phyloP scores from a whole-genome alignment of 2,797 vertebrate species.

The Sebastes paucispinis region DNA sequence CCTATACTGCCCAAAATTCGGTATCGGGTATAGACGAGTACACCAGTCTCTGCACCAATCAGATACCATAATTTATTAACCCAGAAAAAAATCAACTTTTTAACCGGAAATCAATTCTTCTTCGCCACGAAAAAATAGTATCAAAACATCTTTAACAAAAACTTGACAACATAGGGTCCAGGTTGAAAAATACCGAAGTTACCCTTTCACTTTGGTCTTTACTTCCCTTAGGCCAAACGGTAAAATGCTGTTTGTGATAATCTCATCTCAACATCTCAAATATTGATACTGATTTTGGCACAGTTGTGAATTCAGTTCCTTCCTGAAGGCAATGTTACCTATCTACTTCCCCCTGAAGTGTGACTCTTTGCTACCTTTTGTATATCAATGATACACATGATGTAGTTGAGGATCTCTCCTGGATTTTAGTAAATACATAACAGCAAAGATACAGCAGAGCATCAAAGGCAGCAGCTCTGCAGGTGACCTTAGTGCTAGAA shows the following conservation, averaged over 20 bases:
- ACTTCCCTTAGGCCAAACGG: background rate
- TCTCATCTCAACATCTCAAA: background rate
- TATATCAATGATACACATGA: background rate
- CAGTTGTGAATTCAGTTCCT: background rate
- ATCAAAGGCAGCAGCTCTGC: background rate
- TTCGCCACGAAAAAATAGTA: too few species aligned
- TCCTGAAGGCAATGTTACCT: background rate
- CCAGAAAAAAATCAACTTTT: too few species aligned
- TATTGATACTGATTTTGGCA: background rate
- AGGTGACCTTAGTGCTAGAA: slow-evolving; percentile 8
- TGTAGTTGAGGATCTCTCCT: background rate
- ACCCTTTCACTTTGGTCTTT: background rate
- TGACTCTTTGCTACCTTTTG: background rate
- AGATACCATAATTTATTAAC: too few species aligned
- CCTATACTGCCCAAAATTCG: too few species aligned
- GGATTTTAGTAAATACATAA: background rate
- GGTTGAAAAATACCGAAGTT: background rate
- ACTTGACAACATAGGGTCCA: background rate
- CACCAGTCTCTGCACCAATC: too few species aligned
- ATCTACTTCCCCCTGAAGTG: background rate
- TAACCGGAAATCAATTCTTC: too few species aligned
- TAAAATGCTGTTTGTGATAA: background rate
- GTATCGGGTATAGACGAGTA: too few species aligned
- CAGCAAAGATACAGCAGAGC: background rate
- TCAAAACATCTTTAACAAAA: background rate